Evolutionary conservation across 2,888 invertebrate genomes (phyloP).

Genomic region (Amblyjoppa fuscipennis): DNA sequence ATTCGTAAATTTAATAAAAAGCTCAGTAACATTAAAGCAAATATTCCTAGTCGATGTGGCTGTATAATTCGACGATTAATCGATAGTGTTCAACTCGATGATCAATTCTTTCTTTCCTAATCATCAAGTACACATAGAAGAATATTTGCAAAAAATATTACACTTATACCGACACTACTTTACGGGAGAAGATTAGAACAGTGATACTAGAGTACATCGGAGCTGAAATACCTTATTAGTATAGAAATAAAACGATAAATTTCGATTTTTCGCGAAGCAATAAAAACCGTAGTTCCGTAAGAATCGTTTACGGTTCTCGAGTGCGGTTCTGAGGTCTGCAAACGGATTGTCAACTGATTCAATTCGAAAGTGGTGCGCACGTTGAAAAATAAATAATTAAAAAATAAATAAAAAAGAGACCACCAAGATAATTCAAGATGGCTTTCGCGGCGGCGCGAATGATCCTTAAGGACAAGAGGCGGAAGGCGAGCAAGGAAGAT

Average conservation of each 20-base stretch:
- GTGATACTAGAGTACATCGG: constrained; percentile 64
- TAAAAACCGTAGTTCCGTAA: constrained; percentile 64
- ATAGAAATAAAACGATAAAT: constrained; percentile 38
- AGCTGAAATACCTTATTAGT: constrained; percentile 36
- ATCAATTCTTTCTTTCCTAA: constrained; percentile 68
- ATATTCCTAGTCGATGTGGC: constrained; percentile 74
- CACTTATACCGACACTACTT: constrained; percentile 39
- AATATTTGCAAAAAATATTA: constrained; percentile 26
- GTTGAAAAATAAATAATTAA: background rate
- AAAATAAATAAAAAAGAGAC: background rate
- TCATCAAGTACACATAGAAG: constrained; percentile 51
- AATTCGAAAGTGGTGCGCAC: constrained; percentile 53
- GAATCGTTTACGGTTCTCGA: constrained; percentile 4
- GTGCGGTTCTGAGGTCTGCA: constrained; percentile 24
- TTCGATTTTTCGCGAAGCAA: constrained; percentile 68
- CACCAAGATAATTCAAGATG: constrained; percentile 86
- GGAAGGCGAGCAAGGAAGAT: constrained; percentile 93
- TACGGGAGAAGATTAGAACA: constrained; percentile 54
- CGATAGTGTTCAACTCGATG: constrained; percentile 77
- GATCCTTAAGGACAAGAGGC: constrained; percentile 93
- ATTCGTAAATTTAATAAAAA: constrained; percentile 72
- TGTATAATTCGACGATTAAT: constrained; percentile 77
- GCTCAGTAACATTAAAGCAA: constrained; percentile 70
- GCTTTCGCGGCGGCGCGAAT: constrained; percentile 94
- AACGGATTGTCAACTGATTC: constrained; percentile 32